Evolutionary conservation across 1,140 invertebrate genomes (phyloP).

Genomic region (Hirudo medicinalis): DNA sequence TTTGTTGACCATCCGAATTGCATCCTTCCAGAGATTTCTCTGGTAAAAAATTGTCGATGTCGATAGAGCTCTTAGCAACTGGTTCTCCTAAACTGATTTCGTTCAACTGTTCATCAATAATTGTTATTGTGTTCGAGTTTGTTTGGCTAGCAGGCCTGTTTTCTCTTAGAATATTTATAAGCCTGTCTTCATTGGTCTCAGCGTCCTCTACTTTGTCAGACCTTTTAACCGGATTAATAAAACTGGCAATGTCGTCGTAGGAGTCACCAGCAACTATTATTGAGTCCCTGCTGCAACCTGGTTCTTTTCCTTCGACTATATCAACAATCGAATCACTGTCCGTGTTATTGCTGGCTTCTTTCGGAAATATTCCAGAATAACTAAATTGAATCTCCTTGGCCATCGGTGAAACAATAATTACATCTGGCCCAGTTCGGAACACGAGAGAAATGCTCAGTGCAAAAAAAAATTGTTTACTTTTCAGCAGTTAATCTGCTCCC

Average conservation of each 20-base stretch:
- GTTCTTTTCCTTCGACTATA: conserved; percentile 37
- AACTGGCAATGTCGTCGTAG: conserved; percentile 47
- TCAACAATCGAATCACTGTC: conserved; percentile 5
- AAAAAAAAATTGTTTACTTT: too few species aligned
- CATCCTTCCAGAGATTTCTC: too few species aligned
- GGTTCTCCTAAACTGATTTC: conserved; percentile 6
- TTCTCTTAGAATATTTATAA: neutral
- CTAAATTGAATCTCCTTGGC: neutral
- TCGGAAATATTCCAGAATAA: conserved; percentile 4
- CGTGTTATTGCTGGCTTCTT: neutral
- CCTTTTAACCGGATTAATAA: conserved; percentile 27
- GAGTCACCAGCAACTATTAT: conserved; percentile 56
- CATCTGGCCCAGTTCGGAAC: too few species aligned
- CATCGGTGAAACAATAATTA: too few species aligned
- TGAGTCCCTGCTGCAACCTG: conserved; percentile 49
- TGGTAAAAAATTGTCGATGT: conserved; percentile 8
- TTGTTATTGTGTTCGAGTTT: neutral
- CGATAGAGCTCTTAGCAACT: neutral
- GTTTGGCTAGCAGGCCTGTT: neutral
- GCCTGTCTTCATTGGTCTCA: conserved; percentile 16
- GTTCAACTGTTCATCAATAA: neutral
- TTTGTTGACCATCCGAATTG: too few species aligned
- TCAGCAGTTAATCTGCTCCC: too few species aligned
- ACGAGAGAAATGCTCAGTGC: too few species aligned
- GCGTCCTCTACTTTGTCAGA: conserved; percentile 15